These are phyloP conservation scores for Reinhardtius hippoglossoides DNA, from an alignment of 2,113 vertebrate species.

Conservation along the genomic window DNA sequence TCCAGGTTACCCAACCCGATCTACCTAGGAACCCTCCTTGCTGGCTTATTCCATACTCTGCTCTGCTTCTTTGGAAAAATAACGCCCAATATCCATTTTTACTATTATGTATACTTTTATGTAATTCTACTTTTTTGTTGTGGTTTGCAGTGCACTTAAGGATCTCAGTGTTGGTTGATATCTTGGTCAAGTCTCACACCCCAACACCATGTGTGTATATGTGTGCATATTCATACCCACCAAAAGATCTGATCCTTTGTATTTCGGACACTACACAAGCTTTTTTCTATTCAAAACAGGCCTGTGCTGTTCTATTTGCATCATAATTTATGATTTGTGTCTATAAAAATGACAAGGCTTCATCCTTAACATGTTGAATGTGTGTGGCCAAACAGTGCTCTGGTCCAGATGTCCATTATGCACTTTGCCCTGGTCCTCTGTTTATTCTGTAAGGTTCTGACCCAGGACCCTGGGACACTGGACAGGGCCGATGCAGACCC, in stretches of 20 bases:
- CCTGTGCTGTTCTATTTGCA: neutral
- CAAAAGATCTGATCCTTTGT: too few species aligned
- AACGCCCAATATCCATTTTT: constrained; percentile 81
- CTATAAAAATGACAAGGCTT: neutral
- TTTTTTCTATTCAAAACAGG: too few species aligned
- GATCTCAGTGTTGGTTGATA: neutral
- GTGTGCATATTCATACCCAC: too few species aligned
- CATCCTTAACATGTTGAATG: constrained; percentile 77
- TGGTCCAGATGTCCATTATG: constrained; percentile 77
- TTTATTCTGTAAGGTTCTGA: constrained; percentile 81
- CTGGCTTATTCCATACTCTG: constrained; percentile 81
- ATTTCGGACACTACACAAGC: too few species aligned
- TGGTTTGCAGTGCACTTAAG: neutral
- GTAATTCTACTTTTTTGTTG: neutral
- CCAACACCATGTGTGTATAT: too few species aligned
- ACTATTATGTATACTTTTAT: constrained; percentile 41
- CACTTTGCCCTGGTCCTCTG: constrained; percentile 75
- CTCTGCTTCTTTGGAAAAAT: constrained; percentile 83
- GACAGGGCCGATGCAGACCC: constrained; percentile 69
- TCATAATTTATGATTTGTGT: neutral
- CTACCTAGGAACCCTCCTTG: constrained; percentile 83
- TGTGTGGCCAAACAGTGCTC: constrained; percentile 71
- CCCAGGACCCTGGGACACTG: constrained; percentile 79
- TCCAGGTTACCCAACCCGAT: constrained; percentile 83
- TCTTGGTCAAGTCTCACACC: neutral